Base-by-base conservation (phyloP, 2,888 invertebrate species). In the Penaeus monodon region DNA sequence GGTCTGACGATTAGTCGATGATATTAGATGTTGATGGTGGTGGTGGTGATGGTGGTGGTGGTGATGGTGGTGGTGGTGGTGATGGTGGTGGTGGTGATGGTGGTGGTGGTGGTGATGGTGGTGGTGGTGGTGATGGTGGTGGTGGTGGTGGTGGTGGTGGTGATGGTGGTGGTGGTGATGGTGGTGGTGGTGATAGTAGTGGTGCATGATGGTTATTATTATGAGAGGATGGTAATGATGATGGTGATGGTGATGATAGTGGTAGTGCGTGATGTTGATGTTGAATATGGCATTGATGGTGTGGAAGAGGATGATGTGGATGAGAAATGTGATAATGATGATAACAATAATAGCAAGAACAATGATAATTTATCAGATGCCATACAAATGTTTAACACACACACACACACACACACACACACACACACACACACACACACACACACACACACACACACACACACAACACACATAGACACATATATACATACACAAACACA, bases 191-290 rank as follows among this genome's bases (percentile, higher is more conserved):
- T 73, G 73, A 17, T 73, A 20, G 17, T 73, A 20, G 22, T 73
- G 17, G 29, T 73, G 73, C n/a, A n/a, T n/a, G n/a, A 10, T 73
- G 10, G 22, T 73, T 10, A 3, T n/a, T n/a, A n/a, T n/a, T n/a
- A n/a, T n/a, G n/a, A n/a, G 77, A 14, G 57, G 77, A 17, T 77
- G 79, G 0, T 79, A 65, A 24, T 79, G 10, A 29, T 65, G 20
- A 29, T 79, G 79, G 24, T 79, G 29, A 14, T 29, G 73, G 29
- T 73, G 73, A 29, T 73, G 73, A 73, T 73, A 12, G 17, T 73
- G 73, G 73, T 29, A 20, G 4, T 73, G 73, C 8, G 22, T 73
- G 73, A 73, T 73, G 73, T 14, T 73, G 73, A 14, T 73, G 73
- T 2, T 74, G 29, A 74, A 1, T 33, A 29, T 74, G 74, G 33